A percentile compares a stretch with the other conserved stretches of the same genome.
These are phyloP conservation scores for Sebastes ruberrimus DNA, from an alignment of 2,797 vertebrate genomes.

Conservation along the genomic window DNA sequence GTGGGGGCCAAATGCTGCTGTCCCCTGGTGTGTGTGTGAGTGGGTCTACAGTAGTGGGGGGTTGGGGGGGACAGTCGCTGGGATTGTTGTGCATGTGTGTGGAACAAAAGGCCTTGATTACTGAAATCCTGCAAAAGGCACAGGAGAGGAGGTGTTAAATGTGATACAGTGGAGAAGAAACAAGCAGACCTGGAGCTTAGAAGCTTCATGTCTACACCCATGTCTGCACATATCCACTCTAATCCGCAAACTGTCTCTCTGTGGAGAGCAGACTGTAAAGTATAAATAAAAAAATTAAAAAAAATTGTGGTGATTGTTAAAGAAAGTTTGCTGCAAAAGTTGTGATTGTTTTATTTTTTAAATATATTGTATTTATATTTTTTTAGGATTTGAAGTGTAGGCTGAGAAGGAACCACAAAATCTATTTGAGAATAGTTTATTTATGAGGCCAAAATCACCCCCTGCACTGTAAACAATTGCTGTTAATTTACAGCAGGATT, in stretches of 20 bases:
- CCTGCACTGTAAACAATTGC: too few relatives aligned
- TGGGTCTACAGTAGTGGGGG: constrained; percentile 60
- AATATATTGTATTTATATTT: too few relatives aligned
- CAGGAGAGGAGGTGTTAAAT: constrained; percentile 81
- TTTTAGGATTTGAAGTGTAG: not conserved
- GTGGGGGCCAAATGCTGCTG: constrained; percentile 77
- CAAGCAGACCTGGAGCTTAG: constrained; percentile 52
- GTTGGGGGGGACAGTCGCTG: constrained; percentile 49
- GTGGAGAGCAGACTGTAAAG: not conserved
- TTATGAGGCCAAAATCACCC: not conserved
- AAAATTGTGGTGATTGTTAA: not conserved
- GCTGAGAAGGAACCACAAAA: not conserved
- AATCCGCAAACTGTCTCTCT: constrained; percentile 66
- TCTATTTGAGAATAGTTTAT: not conserved
- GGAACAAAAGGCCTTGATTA: constrained; percentile 88
- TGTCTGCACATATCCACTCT: constrained; percentile 66
- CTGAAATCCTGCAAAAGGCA: constrained; percentile 85
- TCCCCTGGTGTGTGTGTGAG: constrained; percentile 65
- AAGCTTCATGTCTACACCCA: constrained; percentile 66
- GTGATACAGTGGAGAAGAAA: constrained; percentile 74
- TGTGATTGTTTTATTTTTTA: too few relatives aligned
- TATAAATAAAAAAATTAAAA: not conserved
- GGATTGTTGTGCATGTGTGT: constrained; percentile 68
- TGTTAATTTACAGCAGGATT: too few relatives aligned
- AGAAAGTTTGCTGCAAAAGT: not conserved